Conservation (phyloP, 1,140 invertebrate genomes). For the Oscheius sp. region DNA sequence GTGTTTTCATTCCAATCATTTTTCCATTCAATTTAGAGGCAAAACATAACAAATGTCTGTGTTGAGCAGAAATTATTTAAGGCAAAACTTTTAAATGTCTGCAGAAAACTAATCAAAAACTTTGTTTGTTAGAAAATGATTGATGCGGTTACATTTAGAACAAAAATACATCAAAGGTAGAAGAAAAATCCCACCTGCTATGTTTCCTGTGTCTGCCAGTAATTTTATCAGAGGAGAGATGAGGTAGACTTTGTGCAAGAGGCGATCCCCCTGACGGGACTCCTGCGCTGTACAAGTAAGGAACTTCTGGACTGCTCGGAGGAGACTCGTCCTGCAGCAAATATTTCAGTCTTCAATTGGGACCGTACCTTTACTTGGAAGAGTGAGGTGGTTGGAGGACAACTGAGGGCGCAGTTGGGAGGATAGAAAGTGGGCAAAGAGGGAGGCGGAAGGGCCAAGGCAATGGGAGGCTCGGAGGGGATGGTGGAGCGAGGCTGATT, state of each 20-base stretch:
- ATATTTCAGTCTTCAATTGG: neutral
- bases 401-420: neutral
- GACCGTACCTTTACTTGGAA: neutral
- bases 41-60: too few relatives aligned
- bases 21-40: too few relatives aligned
- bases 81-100: too few relatives aligned
- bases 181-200: neutral
- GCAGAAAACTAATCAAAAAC: too few relatives aligned
- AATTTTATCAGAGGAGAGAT: neutral
- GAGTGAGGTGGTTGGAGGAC: neutral
- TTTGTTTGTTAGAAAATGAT: too few relatives aligned
- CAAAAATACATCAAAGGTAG: too few relatives aligned
- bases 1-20: too few relatives aligned
- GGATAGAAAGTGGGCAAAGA: neutral
- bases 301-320: neutral
- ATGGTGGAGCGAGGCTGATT: neutral
- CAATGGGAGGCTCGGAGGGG: constrained; percentile 3
- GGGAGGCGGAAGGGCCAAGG: constrained; percentile 11
- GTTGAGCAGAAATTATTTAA: too few relatives aligned
- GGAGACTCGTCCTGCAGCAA: neutral
- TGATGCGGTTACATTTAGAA: too few relatives aligned
- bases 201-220: neutral
- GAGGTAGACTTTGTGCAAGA: neutral
- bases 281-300: neutral
- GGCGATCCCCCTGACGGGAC: neutral